A percentile compares a stretch with the other conserved stretches of the same genome.
Conservation (phyloP, 2,888 invertebrate species). For the Dioctria rufipes region DNA sequence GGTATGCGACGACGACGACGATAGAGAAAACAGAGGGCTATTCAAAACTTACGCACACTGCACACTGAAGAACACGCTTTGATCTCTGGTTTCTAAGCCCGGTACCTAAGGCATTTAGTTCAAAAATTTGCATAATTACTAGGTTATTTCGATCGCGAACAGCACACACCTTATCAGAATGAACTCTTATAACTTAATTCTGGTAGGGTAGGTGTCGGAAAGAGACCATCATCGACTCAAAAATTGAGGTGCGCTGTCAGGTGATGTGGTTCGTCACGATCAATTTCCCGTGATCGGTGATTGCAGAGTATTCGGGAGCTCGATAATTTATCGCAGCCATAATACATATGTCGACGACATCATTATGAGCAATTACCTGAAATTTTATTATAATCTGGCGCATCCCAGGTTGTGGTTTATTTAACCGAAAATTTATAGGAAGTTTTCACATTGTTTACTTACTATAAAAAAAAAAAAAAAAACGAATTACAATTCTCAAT, state of each 20-base stretch:
- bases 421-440: constrained; percentile 5
- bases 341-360: constrained; percentile 18
- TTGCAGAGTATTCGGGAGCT: constrained; percentile 21
- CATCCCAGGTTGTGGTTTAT: constrained; percentile 20
- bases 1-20: neutral
- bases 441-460: constrained; percentile 22
- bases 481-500: neutral
- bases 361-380: constrained; percentile 22
- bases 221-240: constrained; percentile 4
- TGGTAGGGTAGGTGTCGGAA: constrained; percentile 38
- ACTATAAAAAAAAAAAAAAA: neutral
- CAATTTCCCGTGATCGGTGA: constrained; percentile 52
- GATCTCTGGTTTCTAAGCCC: constrained; percentile 19
- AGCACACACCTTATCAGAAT: constrained; percentile 29
- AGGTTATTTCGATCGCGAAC: neutral
- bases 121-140: constrained; percentile 43
- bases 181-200: constrained; percentile 20
- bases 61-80: neutral
- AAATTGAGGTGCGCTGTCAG: neutral
- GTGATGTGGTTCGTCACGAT: constrained; percentile 53
- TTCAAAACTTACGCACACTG: neutral
- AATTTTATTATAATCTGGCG: constrained; percentile 8
- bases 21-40: neutral
- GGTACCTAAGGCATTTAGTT: neutral
- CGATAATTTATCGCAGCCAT: constrained; percentile 34